Evolutionary conservation across 2,888 invertebrate species (phyloP).

Genomic region (Oscheius sp.): DNA sequence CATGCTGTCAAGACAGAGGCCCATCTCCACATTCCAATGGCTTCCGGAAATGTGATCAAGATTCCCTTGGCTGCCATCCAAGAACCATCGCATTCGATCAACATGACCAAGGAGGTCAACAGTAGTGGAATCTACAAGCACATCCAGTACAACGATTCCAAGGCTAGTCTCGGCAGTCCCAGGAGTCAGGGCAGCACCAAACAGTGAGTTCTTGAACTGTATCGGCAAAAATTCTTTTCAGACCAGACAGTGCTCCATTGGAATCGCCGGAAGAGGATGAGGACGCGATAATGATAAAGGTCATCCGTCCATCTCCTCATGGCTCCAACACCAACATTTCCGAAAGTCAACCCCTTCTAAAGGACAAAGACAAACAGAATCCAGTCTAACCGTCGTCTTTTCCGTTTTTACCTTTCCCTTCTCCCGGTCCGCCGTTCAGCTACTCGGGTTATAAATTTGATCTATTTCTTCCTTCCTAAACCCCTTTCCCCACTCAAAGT

Average conservation of each 20-base stretch:
- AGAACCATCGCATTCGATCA: slow-evolving; percentile 78
- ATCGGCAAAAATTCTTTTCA: slow-evolving; percentile 12
- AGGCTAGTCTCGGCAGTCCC: slow-evolving; percentile 50
- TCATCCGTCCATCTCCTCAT: slow-evolving; percentile 66
- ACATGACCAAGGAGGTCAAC: slow-evolving; percentile 85
- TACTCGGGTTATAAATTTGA: no score
- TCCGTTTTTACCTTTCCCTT: no score
- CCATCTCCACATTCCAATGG: slow-evolving; percentile 87
- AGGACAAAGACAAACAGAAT: no score
- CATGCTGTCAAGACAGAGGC: slow-evolving; percentile 75
- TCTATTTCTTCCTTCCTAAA: no score
- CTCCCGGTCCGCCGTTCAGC: no score
- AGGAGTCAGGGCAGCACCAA: slow-evolving; percentile 30
- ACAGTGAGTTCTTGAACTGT: slow-evolving; percentile 15
- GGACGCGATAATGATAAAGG: slow-evolving; percentile 72
- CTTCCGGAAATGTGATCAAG: slow-evolving; percentile 90
- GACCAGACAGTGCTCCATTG: slow-evolving; percentile 49
- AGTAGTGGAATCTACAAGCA: slow-evolving; percentile 85
- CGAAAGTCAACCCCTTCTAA: not conserved
- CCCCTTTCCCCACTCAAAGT: no score
- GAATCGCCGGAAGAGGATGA: slow-evolving; percentile 70
- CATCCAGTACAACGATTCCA: slow-evolving; percentile 67
- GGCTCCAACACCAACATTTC: slow-evolving; percentile 51
- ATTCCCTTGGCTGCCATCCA: slow-evolving; percentile 81
- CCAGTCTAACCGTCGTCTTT: no score